These are phyloP conservation scores for Pomatorhinus ruficollis DNA, from an alignment of 2,113 vertebrate species.

Conservation along the genomic window DNA sequence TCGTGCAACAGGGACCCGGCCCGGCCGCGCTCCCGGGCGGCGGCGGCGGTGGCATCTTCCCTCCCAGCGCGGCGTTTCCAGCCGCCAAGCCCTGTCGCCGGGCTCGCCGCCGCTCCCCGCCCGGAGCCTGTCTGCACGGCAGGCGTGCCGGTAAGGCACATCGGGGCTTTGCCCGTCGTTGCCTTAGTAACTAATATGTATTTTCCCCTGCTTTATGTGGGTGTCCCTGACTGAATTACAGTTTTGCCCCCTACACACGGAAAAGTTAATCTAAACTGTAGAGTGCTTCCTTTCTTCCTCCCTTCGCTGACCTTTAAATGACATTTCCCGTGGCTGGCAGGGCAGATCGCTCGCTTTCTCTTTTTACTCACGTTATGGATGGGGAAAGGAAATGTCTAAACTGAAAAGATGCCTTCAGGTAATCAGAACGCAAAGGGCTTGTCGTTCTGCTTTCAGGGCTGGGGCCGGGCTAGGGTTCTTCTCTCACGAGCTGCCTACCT, in stretches of 20 bases:
- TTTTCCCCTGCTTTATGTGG: slow-evolving; percentile 38
- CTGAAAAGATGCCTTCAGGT: background rate
- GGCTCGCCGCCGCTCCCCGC: background rate
- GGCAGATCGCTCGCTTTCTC: background rate
- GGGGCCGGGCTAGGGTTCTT: background rate
- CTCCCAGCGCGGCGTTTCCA: accelerated
- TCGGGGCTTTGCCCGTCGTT: slow-evolving; percentile 65
- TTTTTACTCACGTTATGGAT: background rate
- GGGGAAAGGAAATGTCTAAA: background rate
- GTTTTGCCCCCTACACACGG: background rate
- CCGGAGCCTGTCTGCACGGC: slow-evolving; percentile 19
- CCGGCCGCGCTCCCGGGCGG: background rate
- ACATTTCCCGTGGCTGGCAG: slow-evolving; percentile 31
- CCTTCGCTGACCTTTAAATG: slow-evolving; percentile 57
- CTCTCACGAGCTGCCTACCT: background rate
- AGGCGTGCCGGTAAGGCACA: slow-evolving; percentile 42
- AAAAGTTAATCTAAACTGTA: slow-evolving; percentile 39
- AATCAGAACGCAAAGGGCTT: background rate
- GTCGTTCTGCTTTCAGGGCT: background rate
- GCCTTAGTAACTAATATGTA: slow-evolving; percentile 77
- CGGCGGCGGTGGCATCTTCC: background rate
- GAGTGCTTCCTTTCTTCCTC: background rate
- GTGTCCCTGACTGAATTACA: slow-evolving; percentile 18
- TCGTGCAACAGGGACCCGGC: background rate
- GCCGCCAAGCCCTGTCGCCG: background rate